Evolutionary conservation across 2,113 vertebrate species (phyloP).

Genomic region (Erythrolamprus reginae): DNA sequence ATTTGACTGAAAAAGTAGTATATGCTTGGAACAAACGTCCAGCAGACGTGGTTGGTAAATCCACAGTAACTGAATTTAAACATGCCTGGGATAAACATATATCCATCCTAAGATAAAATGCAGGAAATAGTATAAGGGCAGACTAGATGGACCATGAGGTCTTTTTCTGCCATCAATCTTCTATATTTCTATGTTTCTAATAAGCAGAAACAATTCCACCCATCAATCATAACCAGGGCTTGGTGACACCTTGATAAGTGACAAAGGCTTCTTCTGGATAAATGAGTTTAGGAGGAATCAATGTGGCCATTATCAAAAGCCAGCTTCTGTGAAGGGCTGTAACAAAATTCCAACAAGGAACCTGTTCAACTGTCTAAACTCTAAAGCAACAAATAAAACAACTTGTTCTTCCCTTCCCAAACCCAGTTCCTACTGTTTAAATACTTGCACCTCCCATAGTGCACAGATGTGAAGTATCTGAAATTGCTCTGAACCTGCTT

Average conservation of each 20-base stretch:
- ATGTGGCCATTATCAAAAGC: background rate
- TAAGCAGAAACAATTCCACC: background rate
- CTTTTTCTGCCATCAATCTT: too few species aligned
- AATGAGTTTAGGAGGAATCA: background rate
- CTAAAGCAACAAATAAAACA: background rate
- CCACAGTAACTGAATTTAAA: too few species aligned
- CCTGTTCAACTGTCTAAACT: background rate
- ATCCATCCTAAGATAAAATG: too few species aligned
- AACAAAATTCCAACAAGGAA: background rate
- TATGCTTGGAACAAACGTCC: too few species aligned
- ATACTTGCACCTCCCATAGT: background rate
- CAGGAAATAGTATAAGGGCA: too few species aligned
- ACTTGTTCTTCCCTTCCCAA: background rate
- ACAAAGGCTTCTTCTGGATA: background rate
- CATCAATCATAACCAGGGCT: background rate
- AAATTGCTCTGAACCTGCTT: background rate
- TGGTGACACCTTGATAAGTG: background rate
- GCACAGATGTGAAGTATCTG: background rate
- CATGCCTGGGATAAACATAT: too few species aligned
- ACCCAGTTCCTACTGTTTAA: background rate
- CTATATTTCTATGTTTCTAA: too few species aligned
- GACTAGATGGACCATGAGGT: too few species aligned
- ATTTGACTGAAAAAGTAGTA: too few species aligned
- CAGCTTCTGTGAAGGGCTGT: background rate
- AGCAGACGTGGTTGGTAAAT: too few species aligned